phyloP scores from a whole-genome alignment of 2,888 invertebrate genomes.

The Ryuthela nishihirai region DNA sequence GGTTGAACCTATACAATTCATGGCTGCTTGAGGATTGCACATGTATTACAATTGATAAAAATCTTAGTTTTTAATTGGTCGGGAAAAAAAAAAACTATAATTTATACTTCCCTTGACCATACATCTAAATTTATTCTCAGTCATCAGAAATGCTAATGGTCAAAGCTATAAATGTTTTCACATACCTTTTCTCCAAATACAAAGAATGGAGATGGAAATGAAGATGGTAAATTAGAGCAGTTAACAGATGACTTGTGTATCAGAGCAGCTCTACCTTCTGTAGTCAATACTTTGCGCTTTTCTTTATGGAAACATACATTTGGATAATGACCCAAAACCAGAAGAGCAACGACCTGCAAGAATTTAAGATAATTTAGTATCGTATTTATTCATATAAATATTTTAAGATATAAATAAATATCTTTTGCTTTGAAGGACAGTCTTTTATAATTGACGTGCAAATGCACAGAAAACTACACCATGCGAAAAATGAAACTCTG shows the following conservation, averaged over 20 bases:
- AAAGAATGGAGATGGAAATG: conserved; percentile 90
- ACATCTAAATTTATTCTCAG: too few species aligned
- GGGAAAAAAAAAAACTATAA: background rate
- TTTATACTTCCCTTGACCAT: too few species aligned
- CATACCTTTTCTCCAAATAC: conserved; percentile 92
- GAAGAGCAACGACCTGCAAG: conserved; percentile 64
- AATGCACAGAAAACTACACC: background rate
- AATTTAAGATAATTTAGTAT: conserved; percentile 40
- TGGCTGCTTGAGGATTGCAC: too few species aligned
- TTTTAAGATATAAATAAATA: too few species aligned
- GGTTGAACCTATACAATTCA: too few species aligned
- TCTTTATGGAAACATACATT: conserved; percentile 95
- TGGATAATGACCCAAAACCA: conserved; percentile 90
- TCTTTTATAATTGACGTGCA: background rate
- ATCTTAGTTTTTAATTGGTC: background rate
- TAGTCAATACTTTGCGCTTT: conserved; percentile 90
- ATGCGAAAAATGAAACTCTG: background rate
- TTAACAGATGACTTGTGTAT: conserved; percentile 97
- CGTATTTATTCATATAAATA: too few species aligned
- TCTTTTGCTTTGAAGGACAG: too few species aligned
- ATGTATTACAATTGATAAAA: background rate
- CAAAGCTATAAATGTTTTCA: background rate
- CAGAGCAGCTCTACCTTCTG: conserved; percentile 89
- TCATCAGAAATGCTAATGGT: background rate
- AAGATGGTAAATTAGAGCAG: conserved; percentile 74